These are phyloP conservation scores for Sarotherodon lohbergeri DNA, from an alignment of 2,113 vertebrate species.

Conservation along the genomic window DNA sequence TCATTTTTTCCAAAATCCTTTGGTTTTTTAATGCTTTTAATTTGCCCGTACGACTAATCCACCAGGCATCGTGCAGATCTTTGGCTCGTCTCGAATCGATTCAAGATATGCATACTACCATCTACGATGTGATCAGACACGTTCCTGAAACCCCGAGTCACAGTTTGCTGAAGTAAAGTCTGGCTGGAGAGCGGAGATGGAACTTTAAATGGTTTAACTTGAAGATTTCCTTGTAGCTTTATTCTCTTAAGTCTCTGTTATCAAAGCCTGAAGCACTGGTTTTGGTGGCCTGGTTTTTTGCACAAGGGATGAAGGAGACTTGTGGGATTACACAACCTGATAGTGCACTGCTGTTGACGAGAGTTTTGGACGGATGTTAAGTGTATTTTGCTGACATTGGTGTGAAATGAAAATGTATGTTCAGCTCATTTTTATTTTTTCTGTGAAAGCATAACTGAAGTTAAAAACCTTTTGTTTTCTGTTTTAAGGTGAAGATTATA, in stretches of 20 bases:
- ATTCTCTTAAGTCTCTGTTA: not conserved
- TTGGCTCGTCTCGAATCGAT: conserved; percentile 65
- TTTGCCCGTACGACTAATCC: not conserved
- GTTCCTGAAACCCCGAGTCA: conserved; percentile 72
- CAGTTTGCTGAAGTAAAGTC: conserved; percentile 57
- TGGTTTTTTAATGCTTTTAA: not conserved
- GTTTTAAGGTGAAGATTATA: not conserved
- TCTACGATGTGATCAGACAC: conserved; percentile 78
- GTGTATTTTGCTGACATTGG: conserved; percentile 10
- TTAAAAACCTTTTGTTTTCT: not conserved
- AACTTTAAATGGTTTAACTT: not conserved
- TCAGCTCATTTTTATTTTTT: not conserved
- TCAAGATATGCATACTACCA: conserved; percentile 75
- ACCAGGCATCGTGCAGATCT: conserved; percentile 72
- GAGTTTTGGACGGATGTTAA: not conserved
- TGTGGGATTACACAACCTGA: conserved; percentile 14
- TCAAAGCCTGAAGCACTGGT: conserved; percentile 6
- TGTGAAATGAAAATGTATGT: conserved; percentile 7
- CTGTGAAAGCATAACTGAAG: not conserved
- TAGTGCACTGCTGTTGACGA: conserved; percentile 46
- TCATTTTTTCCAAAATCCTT: not conserved
- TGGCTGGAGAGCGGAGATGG: not conserved
- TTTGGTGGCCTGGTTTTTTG: conserved; percentile 34
- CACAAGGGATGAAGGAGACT: conserved; percentile 29
- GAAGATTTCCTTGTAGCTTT: conserved; percentile 31